Percentiles rank a stretch among this genome's conserved stretches.
phyloP scores from a whole-genome alignment of 2,888 invertebrate species.

The Brachyptera risi region DNA sequence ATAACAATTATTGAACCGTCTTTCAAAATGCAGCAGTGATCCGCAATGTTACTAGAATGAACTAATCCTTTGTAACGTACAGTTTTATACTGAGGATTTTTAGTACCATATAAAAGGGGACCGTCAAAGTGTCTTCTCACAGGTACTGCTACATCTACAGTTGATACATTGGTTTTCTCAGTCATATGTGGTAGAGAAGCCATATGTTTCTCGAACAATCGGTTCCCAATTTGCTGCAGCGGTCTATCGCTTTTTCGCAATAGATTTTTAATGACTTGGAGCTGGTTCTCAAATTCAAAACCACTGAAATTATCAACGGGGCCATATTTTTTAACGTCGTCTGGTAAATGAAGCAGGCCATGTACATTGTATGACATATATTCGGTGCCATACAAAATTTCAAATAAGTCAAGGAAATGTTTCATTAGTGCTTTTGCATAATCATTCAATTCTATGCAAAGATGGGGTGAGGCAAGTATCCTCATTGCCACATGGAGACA shows the following conservation, averaged over 20 bases:
- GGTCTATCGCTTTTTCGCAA: slow-evolving; percentile 21
- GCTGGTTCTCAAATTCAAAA: slow-evolving; percentile 35
- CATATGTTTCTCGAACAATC: neutral
- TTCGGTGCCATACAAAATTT: slow-evolving; percentile 33
- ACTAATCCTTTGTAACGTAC: neutral
- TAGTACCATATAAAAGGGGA: slow-evolving; percentile 4
- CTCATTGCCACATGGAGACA: slow-evolving; percentile 8
- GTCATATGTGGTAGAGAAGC: neutral
- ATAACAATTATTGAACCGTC: neutral
- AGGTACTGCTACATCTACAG: neutral
- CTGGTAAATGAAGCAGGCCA: slow-evolving; percentile 34
- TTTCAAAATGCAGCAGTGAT: slow-evolving; percentile 14
- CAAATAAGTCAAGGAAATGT: slow-evolving; percentile 33
- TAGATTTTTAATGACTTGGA: slow-evolving; percentile 27
- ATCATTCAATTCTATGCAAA: neutral
- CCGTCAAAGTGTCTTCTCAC: neutral
- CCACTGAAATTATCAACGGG: slow-evolving; percentile 33
- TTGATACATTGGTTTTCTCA: neutral
- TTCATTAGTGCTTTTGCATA: slow-evolving; percentile 32
- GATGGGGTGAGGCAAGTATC: slow-evolving; percentile 5
- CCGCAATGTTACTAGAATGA: neutral
- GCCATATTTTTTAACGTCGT: slow-evolving; percentile 34
- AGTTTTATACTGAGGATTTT: slow-evolving; percentile 10
- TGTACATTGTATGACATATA: slow-evolving; percentile 35
- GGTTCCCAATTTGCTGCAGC: slow-evolving; percentile 23